Evolutionary conservation across 2,888 invertebrate genomes (phyloP), one percentile per base, ranked within the genome.

Genomic region (Pachydiplax longipennis): DNA sequence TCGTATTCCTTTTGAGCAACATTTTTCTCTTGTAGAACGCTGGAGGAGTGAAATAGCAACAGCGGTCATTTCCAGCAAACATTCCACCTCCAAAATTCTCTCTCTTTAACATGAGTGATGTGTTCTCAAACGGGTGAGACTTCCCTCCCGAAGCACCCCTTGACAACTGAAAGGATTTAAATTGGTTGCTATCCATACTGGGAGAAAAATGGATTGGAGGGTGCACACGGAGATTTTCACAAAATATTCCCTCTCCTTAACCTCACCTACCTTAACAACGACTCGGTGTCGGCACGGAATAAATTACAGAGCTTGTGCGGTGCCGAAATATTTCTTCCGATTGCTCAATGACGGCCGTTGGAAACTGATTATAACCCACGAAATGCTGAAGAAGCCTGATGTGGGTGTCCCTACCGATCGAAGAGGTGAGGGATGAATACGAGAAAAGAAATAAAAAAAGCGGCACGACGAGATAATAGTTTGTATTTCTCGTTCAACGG

Each of bases 231-330:
- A 65, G 65, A 65, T 65, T 12, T 25, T 48, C 44, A 13, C 25
- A 40, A 25, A 44, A 10, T 44, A 44, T 25, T 48, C 48, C n/a
- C 82, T 58, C 25, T 35, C 58, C 83, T 25, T 35, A 35, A 31
- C 53, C 81, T 81, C 83, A 18, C 83, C 18, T 58, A 18, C 40
- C 40, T 18, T 2, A 58, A 65, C 61, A 61, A 61, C 61, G 18
- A 61, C 65, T 65, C 65, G 22, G 83, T 83, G 83, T 83, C 83
- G 83, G 58, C 83, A 31, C n/a, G 35, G 83, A 83, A 58, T 83
- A 58, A 83, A 83, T 83, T 83, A 83, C 83, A 83, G 83, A 61
- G 58, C 31, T 53, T 53, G 25, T 58, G 58, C n/a, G 48, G 83
- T 35, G 83, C 83, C 83, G n/a, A 83, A 83, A 58, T 35, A 44